phyloP scores from a whole-genome alignment of 2,797 vertebrate species.

The Hemitrygon akajei region DNA sequence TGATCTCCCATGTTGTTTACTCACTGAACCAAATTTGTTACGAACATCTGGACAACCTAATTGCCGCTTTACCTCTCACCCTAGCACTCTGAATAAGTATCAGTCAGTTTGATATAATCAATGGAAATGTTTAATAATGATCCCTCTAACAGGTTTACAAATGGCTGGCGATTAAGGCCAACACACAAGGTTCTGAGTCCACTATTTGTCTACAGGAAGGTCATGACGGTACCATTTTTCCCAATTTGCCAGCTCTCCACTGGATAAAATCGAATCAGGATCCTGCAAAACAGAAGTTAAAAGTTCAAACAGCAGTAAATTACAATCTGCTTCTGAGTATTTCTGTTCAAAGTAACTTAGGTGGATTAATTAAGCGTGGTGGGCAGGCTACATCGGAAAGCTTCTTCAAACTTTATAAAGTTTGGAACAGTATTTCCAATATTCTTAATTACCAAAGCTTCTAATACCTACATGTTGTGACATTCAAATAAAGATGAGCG shows the following conservation, averaged over 20 bases:
- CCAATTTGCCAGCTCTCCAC: slow-evolving; percentile 85
- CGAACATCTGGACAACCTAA: background rate
- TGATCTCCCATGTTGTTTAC: no score
- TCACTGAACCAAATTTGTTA: background rate
- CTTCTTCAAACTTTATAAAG: background rate
- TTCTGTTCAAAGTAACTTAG: slow-evolving; percentile 13
- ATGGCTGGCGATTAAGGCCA: background rate
- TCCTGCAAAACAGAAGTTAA: slow-evolving; percentile 55
- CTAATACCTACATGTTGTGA: background rate
- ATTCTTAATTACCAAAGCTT: background rate
- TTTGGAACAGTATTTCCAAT: background rate
- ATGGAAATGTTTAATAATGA: slow-evolving; percentile 9
- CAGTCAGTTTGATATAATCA: background rate
- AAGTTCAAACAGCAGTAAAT: slow-evolving; percentile 15
- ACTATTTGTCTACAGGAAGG: slow-evolving; percentile 64
- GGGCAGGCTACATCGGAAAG: background rate
- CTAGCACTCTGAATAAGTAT: background rate
- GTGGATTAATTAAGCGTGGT: background rate
- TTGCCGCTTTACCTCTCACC: no score
- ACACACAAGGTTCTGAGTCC: background rate
- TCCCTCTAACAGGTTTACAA: no score
- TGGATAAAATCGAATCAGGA: slow-evolving; percentile 70
- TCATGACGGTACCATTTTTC: slow-evolving; percentile 86
- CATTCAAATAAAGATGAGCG: background rate
- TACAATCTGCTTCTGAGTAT: background rate